Base-by-base conservation (phyloP, 2,888 invertebrate genomes). In the Sthenelais limicola region DNA sequence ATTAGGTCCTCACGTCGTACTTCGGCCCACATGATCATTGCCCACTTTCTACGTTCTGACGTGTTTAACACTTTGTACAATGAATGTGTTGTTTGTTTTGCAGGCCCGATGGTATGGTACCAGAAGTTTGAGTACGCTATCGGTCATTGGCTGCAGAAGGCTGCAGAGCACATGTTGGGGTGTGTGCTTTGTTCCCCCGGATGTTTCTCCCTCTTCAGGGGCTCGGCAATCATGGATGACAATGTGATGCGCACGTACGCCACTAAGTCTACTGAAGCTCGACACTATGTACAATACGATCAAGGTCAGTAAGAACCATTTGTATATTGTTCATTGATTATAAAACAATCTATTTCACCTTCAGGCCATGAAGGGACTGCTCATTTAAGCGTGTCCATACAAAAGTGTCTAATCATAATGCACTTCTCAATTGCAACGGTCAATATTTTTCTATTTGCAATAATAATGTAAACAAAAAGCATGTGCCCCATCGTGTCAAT, bases 141-240 rank as follows among this genome's bases (percentile, higher is more conserved):
- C 85, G 98, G 98, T 84, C 98, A 99, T 93, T 99, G 98, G 99
- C 93, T 99, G 84, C 98, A 99, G 90, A 99, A 99, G 89, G 98
- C 99, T 47, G 98, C 99, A 0, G 99, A 99, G 88, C 99, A 99
- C 88, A 98, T 99, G 93, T 97, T 99, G 86, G 99, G 99, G 67
- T 99, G 98, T 89, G 96, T 96, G 1, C 91, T 96, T 26, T 96
- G 96, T 86, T 94, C 94, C 85, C 95, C 95, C 5, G 96, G 96
- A 3, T 96, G 96, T 88, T 97, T 96, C 89, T 95, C 95, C 0
- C 89, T 97, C 43, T 97, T 95, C 87, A 90, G 95, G 77, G 96
- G 93, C 4, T 93, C 93, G 78, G 94, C 95, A 2, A 90, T 96
- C 30, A 96, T 96, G 95, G 94, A 95, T 80, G 92, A 94, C 85